phyloP scores from a whole-genome alignment of 2,113 vertebrate species.

The Pyrgilauda ruficollis region DNA sequence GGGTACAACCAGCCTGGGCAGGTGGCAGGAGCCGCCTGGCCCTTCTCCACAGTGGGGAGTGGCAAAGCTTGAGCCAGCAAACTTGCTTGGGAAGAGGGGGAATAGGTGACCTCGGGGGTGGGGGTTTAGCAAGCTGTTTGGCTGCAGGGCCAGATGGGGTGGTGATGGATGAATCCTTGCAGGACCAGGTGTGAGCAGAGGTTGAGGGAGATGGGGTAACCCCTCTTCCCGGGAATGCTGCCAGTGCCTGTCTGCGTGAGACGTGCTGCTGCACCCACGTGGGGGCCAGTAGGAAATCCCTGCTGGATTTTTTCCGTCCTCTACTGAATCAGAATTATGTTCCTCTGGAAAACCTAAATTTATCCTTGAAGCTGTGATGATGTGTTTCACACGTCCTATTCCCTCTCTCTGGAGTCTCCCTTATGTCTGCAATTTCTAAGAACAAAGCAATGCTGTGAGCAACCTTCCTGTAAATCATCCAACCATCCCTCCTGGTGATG shows the following conservation, averaged over 20 bases:
- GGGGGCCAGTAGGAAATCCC: not conserved
- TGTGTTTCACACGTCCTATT: not conserved
- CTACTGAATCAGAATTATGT: not conserved
- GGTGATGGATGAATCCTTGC: not conserved
- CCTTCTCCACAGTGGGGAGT: not conserved
- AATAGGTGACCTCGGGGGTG: rapidly evolving
- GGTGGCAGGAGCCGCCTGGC: rapidly evolving
- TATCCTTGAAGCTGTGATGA: not conserved
- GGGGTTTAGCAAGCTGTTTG: not conserved
- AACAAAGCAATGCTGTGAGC: not conserved
- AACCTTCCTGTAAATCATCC: not conserved
- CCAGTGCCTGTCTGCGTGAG: not conserved
- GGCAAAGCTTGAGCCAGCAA: not conserved
- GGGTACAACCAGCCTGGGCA: not conserved
- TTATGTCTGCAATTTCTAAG: not conserved
- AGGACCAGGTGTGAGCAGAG: not conserved
- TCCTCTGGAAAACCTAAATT: not conserved
- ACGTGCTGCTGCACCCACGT: not conserved
- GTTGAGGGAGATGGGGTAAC: not conserved
- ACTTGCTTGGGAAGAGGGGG: not conserved
- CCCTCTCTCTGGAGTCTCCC: not conserved
- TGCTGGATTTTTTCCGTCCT: not conserved
- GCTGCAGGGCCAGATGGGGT: not conserved
- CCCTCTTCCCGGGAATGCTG: not conserved
- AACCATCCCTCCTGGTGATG: not conserved